Evolutionary conservation across 2,113 vertebrate species (phyloP).

Genomic region (Okapia johnstoni): DNA sequence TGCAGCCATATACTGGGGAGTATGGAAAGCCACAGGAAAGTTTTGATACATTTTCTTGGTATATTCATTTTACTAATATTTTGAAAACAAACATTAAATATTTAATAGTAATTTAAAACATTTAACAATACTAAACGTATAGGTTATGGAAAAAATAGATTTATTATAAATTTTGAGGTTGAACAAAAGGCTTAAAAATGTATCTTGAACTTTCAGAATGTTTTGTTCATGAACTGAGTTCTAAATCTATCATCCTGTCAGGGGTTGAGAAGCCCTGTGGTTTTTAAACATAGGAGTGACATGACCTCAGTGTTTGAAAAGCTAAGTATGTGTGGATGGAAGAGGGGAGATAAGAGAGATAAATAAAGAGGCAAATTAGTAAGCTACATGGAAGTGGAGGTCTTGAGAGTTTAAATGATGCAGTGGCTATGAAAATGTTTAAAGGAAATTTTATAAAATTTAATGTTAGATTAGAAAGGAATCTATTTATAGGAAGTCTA

Average conservation of each 20-base stretch:
- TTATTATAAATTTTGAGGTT: background rate
- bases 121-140: background rate
- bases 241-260: background rate
- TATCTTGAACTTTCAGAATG: background rate
- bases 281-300: background rate
- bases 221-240: slow-evolving; percentile 22
- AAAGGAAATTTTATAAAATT: slow-evolving; percentile 31
- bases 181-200: background rate
- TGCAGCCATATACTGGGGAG: background rate
- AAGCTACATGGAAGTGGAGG: background rate
- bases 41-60: background rate
- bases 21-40: background rate
- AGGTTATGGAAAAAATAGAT: background rate
- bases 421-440: background rate
- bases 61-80: slow-evolving; percentile 30
- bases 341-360: background rate
- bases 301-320: background rate
- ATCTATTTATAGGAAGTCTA: background rate
- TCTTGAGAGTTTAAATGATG: background rate
- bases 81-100: background rate
- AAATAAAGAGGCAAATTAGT: background rate
- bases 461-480: background rate
- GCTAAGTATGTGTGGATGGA: background rate
- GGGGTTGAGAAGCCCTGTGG: background rate
- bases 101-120: background rate